These are phyloP conservation scores for Cyanoliseus patagonus DNA, from an alignment of 2,113 vertebrate genomes.

Conservation along the genomic window DNA sequence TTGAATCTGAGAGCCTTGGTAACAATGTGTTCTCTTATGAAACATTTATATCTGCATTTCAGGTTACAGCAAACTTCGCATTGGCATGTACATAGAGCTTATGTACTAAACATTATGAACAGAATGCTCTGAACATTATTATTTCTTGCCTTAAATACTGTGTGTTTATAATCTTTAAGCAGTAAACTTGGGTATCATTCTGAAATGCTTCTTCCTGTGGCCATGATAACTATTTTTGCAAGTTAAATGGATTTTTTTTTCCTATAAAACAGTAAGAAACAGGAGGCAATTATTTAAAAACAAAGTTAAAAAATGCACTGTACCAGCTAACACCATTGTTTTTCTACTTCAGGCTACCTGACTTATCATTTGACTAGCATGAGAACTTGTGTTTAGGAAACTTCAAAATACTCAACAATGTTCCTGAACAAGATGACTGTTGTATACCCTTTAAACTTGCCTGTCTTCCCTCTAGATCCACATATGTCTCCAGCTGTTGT, in stretches of 20 bases:
- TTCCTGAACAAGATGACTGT: neutral
- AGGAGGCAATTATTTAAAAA: neutral
- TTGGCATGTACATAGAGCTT: neutral
- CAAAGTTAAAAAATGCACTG: neutral
- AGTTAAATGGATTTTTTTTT: neutral
- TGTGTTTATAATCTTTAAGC: neutral
- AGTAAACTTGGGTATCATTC: neutral
- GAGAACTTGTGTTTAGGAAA: neutral
- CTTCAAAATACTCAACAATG: neutral
- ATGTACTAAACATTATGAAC: neutral
- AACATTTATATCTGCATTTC: neutral
- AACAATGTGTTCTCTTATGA: neutral
- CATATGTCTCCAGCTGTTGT: neutral
- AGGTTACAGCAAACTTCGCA: neutral
- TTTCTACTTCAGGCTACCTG: neutral
- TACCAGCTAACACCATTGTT: neutral
- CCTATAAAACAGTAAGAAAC: neutral
- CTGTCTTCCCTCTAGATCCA: neutral
- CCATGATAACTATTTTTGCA: neutral
- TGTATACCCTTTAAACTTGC: neutral
- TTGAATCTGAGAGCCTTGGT: neutral
- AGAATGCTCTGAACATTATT: neutral
- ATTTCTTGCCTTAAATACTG: neutral
- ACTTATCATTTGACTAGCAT: neutral
- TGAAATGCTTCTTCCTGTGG: neutral